Evolutionary conservation across 2,888 invertebrate species (phyloP).

Genomic region (Amorpha juglandis): DNA sequence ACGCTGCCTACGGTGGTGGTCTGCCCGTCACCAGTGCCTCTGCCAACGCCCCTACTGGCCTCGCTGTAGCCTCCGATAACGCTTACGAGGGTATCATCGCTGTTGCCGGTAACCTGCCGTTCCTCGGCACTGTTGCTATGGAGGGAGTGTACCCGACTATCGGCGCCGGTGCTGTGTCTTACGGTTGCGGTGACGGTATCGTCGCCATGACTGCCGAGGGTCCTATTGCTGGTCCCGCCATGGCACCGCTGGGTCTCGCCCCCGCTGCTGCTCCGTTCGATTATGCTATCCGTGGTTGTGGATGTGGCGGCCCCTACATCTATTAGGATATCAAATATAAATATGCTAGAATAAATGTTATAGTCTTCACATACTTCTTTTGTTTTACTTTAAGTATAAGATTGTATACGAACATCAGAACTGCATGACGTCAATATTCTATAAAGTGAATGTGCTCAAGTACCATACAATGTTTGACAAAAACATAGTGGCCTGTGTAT

Average conservation of each 20-base stretch:
- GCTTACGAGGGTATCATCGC: conserved; percentile 42
- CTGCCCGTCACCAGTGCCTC: conserved; percentile 43
- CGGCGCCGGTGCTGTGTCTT: conserved; percentile 44
- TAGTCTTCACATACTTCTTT: no score
- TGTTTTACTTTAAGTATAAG: no score
- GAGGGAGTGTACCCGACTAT: conserved; percentile 47
- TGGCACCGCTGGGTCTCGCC: conserved; percentile 17
- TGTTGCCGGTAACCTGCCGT: conserved; percentile 39
- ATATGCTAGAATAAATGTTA: no score
- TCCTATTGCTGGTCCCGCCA: conserved; percentile 9
- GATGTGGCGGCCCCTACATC: no score
- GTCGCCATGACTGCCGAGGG: conserved; percentile 27
- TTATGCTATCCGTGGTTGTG: neutral
- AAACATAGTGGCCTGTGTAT: no score
- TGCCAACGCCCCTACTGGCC: conserved; percentile 41
- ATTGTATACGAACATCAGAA: no score
- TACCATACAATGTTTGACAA: no score
- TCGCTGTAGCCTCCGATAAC: conserved; percentile 47
- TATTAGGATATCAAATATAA: no score
- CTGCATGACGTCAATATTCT: no score
- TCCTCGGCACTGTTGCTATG: conserved; percentile 44
- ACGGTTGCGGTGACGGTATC: conserved; percentile 32
- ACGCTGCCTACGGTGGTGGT: conserved; percentile 32
- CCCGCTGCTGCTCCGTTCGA: conserved; percentile 16
- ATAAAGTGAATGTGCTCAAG: no score